Evolutionary conservation across 2,888 invertebrate genomes (phyloP).

Genomic region (Stenchaetothrips biformis): DNA sequence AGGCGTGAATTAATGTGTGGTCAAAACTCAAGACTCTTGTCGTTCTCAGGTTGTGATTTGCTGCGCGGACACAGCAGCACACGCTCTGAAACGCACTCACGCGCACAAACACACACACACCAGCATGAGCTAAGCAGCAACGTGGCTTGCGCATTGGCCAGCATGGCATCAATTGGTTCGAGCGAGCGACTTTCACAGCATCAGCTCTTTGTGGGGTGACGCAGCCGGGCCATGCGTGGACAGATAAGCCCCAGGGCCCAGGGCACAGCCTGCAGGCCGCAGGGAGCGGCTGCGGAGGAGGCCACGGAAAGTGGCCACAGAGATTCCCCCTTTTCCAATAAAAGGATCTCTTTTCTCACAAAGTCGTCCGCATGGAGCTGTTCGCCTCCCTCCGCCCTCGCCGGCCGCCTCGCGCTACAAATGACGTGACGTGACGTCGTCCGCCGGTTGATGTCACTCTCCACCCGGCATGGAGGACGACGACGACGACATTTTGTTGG

Average conservation of each 20-base stretch:
- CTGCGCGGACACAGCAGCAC: not conserved
- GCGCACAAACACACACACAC: not conserved
- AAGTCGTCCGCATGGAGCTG: not conserved
- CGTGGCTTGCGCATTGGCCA: not conserved
- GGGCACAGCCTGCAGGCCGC: not conserved
- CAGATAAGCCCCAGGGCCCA: slow-evolving; percentile 1
- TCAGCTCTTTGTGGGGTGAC: slow-evolving; percentile 8
- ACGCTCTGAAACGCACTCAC: not conserved
- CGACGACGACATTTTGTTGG: slow-evolving; percentile 1
- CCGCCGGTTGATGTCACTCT: not conserved
- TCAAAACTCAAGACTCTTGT: not conserved
- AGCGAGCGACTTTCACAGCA: slow-evolving; percentile 20
- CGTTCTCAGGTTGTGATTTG: not conserved
- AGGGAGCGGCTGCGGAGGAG: not conserved
- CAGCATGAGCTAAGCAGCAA: not conserved
- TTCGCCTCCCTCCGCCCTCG: not conserved
- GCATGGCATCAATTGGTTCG: slow-evolving; percentile 14
- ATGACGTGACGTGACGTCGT: slow-evolving; percentile 1
- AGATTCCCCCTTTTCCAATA: no score
- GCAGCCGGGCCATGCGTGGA: slow-evolving; percentile 7
- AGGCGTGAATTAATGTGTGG: not conserved
- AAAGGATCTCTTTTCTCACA: no score
- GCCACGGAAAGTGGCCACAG: not conserved
- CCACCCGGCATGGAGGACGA: not conserved
- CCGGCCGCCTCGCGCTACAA: not conserved